Conservation (phyloP, 2,888 invertebrate genomes). For the Polietes domitor region DNA sequence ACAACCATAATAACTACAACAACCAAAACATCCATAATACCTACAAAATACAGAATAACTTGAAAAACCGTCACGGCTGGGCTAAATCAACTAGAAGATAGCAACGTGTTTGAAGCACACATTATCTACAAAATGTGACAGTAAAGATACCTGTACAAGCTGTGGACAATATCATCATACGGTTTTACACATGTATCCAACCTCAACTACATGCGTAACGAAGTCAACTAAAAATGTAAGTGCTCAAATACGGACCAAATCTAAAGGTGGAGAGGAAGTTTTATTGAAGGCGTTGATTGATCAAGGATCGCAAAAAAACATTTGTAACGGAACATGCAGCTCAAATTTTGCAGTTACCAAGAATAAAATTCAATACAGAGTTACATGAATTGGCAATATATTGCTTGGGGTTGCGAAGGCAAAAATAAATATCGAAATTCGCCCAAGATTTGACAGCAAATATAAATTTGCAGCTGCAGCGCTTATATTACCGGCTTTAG, state of each 20-base stretch:
- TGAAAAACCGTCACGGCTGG: too few relatives aligned
- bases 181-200: too few relatives aligned
- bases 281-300: constrained; percentile 22
- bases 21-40: too few relatives aligned
- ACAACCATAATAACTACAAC: too few relatives aligned
- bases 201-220: background rate
- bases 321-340: background rate
- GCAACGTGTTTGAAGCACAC: too few relatives aligned
- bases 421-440: constrained; percentile 6
- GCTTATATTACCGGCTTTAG: background rate
- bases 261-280: background rate
- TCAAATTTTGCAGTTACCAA: background rate
- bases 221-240: background rate
- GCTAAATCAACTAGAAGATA: too few relatives aligned
- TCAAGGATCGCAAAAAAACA: constrained; percentile 26
- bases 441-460: background rate
- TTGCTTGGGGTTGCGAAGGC: constrained; percentile 3
- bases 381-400: background rate
- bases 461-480: background rate
- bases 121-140: too few relatives aligned
- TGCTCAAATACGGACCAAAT: background rate
- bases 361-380: background rate
- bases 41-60: too few relatives aligned
- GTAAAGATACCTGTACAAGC: too few relatives aligned
- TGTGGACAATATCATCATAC: too few relatives aligned